Evolutionary conservation across 2,888 invertebrate species (phyloP).

Genomic region (Macropis europaea): DNA sequence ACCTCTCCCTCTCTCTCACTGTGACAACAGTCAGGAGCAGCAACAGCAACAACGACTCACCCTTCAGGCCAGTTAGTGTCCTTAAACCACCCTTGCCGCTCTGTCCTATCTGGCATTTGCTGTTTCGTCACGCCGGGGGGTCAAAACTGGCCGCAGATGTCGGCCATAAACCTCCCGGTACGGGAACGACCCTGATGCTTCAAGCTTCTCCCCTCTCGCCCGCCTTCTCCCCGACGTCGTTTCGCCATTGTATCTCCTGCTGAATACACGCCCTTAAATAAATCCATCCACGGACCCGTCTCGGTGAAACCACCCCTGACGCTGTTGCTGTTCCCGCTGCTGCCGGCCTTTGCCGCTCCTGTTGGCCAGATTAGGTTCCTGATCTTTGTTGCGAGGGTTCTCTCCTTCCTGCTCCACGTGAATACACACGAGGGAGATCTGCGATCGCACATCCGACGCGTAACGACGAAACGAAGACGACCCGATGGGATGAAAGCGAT

Average conservation of each 20-base stretch:
- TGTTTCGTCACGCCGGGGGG: conserved; percentile 78
- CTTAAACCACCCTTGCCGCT: conserved; percentile 64
- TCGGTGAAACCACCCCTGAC: conserved; percentile 51
- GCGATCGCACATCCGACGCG: conserved; percentile 9
- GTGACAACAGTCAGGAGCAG: conserved; percentile 27
- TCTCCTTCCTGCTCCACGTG: conserved; percentile 18
- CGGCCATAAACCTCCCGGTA: conserved; percentile 71
- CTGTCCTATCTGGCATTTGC: conserved; percentile 61
- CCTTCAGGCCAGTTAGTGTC: conserved; percentile 68
- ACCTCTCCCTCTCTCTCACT: conserved; percentile 10
- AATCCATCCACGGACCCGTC: conserved; percentile 68
- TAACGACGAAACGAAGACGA: conserved; percentile 17
- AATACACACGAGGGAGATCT: background rate
- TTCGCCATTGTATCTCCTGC: conserved; percentile 71
- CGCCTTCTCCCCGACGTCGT: conserved; percentile 49
- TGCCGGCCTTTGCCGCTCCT: conserved; percentile 27
- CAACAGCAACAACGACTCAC: conserved; percentile 40
- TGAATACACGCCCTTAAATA: conserved; percentile 78
- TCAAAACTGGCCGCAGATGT: conserved; percentile 79
- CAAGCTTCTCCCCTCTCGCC: conserved; percentile 26
- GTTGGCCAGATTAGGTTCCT: conserved; percentile 56
- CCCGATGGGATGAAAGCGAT: conserved; percentile 4
- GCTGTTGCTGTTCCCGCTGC: conserved; percentile 38
- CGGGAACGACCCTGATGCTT: conserved; percentile 54
- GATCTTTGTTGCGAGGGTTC: conserved; percentile 39